Base-by-base conservation (phyloP, 2,888 invertebrate genomes). In the Tachina lurida region DNA sequence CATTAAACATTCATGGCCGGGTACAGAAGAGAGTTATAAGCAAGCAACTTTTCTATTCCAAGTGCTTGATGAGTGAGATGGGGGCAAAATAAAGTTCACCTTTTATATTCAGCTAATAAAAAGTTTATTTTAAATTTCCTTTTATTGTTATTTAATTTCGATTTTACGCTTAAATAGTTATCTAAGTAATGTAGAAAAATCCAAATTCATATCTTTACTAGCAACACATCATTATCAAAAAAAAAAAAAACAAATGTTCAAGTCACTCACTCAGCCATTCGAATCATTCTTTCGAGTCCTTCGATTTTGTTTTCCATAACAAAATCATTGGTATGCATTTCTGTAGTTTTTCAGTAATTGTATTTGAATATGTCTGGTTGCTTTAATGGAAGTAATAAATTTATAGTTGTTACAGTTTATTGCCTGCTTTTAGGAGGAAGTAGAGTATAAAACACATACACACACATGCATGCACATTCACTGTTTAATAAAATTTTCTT, bases 151-250 rank as follows among this genome's bases (percentile, higher is more conserved):
- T 15, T 49, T 13, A 49, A n/a, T 49, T 49, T 49, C 4, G 15
- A 49, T 49, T 49, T 49, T 49, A 7, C 22, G 2, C 22, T n/a
- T 3, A 8, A n/a, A 49, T 31, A 31, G 31, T 7, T 31, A 31
- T 31, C 7, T 31, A 49, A 49, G 3, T n/a, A n/a, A 49, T 7
- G 15, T 15, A 15, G 15, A 49, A 15, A 49, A 49, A 2, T 49
- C 15, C 5, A n/a, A 15, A 49, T 49, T 63, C 22, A 58, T 41
- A 5, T 22, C 49, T 77, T 77, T 84, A 56, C 76, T 81, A 81
- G 67, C 52, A 84, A 81, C 84, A 73, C 84, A 78, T 85, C 81
- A 81, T 85, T 81, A 85, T 85, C 63, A 70, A 78, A 71, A 78
- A 65, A 82, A 70, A 78, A 71, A 78, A 65, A 82, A 85, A 85